phyloP scores from a whole-genome alignment of 2,113 vertebrate species.

The Ailurus styani region DNA sequence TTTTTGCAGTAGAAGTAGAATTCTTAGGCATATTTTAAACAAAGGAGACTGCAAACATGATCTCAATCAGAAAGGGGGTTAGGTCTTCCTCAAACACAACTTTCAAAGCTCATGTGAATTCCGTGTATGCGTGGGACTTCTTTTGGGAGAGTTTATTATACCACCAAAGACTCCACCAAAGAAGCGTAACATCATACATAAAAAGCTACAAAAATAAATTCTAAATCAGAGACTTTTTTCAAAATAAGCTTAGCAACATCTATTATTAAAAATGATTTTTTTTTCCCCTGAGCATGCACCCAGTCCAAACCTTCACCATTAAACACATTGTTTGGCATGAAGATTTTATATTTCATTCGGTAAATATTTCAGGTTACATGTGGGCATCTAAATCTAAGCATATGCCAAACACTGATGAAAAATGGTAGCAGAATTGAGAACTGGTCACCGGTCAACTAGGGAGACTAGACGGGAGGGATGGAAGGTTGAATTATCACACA shows the following conservation, averaged over 20 bases:
- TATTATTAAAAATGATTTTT: not conserved
- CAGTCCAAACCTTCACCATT: not conserved
- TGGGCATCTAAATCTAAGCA: not conserved
- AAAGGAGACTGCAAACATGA: constrained; percentile 81
- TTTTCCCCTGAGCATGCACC: not conserved
- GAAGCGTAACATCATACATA: not conserved
- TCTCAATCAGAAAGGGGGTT: constrained; percentile 79
- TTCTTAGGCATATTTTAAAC: constrained; percentile 85
- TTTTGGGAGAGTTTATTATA: constrained; percentile 35
- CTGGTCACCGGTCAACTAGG: not conserved
- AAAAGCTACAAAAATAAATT: constrained; percentile 51
- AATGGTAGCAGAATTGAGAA: not conserved
- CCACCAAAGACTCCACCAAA: constrained; percentile 9
- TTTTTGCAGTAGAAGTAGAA: constrained; percentile 97
- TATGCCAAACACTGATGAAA: not conserved
- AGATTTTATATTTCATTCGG: not conserved
- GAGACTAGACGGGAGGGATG: accelerated
- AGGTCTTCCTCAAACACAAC: constrained; percentile 73
- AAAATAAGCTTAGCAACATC: constrained; percentile 4
- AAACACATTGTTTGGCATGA: not conserved
- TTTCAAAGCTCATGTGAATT: constrained; percentile 36
- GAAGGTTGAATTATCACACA: not conserved
- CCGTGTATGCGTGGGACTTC: constrained; percentile 58
- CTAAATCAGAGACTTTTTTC: not conserved
- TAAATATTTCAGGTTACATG: not conserved